A percentile compares a stretch with the other conserved stretches of the same genome.
Evolutionary conservation across 1,140 invertebrate genomes (phyloP).

Genomic region (Pogonus chalceus): DNA sequence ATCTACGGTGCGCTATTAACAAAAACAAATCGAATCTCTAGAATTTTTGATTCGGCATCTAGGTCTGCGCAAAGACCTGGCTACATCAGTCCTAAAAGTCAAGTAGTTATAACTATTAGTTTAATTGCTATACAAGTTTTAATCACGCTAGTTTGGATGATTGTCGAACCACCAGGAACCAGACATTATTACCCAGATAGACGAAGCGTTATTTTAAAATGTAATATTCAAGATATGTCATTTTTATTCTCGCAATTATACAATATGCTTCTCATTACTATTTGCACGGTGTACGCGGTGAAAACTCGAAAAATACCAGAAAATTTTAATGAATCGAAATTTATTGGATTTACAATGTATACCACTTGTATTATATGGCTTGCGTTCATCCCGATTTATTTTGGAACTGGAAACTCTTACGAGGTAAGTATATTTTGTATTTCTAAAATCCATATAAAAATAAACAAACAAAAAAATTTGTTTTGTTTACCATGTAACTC

Average conservation of each 20-base stretch:
- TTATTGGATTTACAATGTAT: slow-evolving; percentile 70
- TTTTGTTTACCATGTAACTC: too few relatives aligned
- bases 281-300: slow-evolving; percentile 66
- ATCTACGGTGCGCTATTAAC: slow-evolving; percentile 68
- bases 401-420: slow-evolving; percentile 55
- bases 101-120: slow-evolving; percentile 55
- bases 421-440: slow-evolving; percentile 36
- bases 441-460: too few relatives aligned
- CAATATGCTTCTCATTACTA: slow-evolving; percentile 61
- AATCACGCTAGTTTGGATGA: slow-evolving; percentile 41
- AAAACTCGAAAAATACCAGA: slow-evolving; percentile 67
- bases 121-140: slow-evolving; percentile 50
- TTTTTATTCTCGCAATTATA: slow-evolving; percentile 60
- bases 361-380: slow-evolving; percentile 69
- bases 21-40: slow-evolving; percentile 66
- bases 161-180: slow-evolving; percentile 55
- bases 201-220: slow-evolving; percentile 45
- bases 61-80: slow-evolving; percentile 54
- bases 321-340: slow-evolving; percentile 67
- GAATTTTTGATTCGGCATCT: slow-evolving; percentile 63
- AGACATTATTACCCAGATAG: slow-evolving; percentile 42
- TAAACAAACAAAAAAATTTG: too few relatives aligned
- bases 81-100: slow-evolving; percentile 67
- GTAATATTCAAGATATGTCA: slow-evolving; percentile 54
- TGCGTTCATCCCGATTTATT: slow-evolving; percentile 65